phyloP scores from a whole-genome alignment of 1,140 invertebrate species.

The Calliopsis andreniformis region DNA sequence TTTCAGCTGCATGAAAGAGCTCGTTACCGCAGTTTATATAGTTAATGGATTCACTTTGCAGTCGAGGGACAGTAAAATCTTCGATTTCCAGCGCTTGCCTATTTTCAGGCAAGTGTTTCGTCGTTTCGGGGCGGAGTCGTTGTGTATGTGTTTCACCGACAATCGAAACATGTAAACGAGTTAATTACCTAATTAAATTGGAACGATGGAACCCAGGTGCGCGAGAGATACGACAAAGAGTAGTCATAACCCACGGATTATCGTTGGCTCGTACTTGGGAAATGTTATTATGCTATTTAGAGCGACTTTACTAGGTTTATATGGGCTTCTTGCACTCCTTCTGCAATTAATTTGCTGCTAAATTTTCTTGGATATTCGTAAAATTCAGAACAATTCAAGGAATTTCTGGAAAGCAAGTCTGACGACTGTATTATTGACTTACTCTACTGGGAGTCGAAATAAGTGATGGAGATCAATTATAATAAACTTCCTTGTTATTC shows the following conservation, averaged over 20 bases:
- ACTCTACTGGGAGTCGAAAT: neutral
- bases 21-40: slow-evolving; percentile 3
- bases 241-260: slow-evolving; percentile 26
- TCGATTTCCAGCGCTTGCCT: neutral
- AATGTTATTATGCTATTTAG: neutral
- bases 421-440: neutral
- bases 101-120: no score
- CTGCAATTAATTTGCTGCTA: neutral
- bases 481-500: neutral
- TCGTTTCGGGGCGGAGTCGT: neutral
- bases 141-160: neutral
- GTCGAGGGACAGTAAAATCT: neutral
- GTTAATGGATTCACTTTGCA: slow-evolving; percentile 21
- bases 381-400: neutral
- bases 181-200: slow-evolving; percentile 26
- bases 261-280: neutral
- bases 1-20: no score
- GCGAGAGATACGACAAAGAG: neutral
- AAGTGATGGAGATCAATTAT: neutral
- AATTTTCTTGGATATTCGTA: neutral
- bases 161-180: slow-evolving; percentile 11
- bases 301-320: neutral
- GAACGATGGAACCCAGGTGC: neutral
- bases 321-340: neutral
- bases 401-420: no score